phyloP scores from a whole-genome alignment of 2,888 invertebrate species.

The Andrena praecox region DNA sequence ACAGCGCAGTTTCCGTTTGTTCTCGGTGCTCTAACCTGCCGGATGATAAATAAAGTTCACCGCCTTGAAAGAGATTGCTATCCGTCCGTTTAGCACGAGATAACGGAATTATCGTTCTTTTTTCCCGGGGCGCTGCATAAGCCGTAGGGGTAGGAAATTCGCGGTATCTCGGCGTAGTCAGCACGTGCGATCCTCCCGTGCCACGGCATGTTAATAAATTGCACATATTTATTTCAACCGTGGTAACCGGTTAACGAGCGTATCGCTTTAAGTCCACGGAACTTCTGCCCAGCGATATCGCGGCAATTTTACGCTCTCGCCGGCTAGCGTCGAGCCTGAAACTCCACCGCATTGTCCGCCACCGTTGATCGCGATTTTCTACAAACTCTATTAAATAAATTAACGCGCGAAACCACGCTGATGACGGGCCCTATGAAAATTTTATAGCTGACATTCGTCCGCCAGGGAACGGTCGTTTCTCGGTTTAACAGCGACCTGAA shows the following conservation, averaged over 20 bases:
- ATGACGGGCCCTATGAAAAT: background rate
- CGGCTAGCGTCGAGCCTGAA: background rate
- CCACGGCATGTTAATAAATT: slow-evolving; percentile 59
- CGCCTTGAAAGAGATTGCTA: slow-evolving; percentile 32
- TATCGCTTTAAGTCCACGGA: slow-evolving; percentile 38
- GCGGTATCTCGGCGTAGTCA: slow-evolving; percentile 17
- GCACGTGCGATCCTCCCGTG: slow-evolving; percentile 24
- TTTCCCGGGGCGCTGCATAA: slow-evolving; percentile 7
- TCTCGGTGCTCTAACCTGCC: background rate
- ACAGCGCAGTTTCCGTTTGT: slow-evolving; percentile 12
- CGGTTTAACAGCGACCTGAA: slow-evolving; percentile 12
- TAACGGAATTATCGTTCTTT: slow-evolving; percentile 44
- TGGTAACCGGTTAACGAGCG: slow-evolving; percentile 50
- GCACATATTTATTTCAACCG: slow-evolving; percentile 61
- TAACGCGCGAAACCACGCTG: background rate
- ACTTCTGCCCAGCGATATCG: slow-evolving; percentile 7
- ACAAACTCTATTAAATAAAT: slow-evolving; percentile 1
- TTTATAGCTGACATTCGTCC: slow-evolving; percentile 3
- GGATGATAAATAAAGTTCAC: slow-evolving; percentile 53
- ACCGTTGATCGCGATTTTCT: slow-evolving; percentile 9
- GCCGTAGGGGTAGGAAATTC: slow-evolving; percentile 21
- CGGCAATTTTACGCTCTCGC: slow-evolving; percentile 1
- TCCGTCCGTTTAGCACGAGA: slow-evolving; percentile 34
- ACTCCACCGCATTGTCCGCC: background rate
- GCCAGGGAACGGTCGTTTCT: slow-evolving; percentile 2